Base-by-base conservation (phyloP, 2,113 vertebrate genomes). In the Trematomus loennbergii region DNA sequence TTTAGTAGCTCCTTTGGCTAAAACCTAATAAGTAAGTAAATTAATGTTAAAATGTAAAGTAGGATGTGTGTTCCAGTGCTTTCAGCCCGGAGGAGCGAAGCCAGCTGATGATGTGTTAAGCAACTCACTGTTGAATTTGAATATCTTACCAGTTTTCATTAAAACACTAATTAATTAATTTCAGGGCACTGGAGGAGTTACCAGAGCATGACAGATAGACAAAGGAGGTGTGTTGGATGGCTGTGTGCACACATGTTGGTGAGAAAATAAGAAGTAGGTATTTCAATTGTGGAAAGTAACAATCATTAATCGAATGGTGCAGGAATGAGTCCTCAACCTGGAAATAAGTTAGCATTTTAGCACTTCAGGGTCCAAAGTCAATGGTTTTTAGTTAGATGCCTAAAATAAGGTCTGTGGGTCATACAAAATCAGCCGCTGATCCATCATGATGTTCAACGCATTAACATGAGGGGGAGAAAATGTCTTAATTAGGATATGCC, bases 131-230 rank as follows among this genome's bases (percentile, higher is more conserved):
- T 80, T 86, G 75, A 89, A 91, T 90, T 73, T 90, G 79, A 92
- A 93, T 90, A 89, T 92, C 82, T 89, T 83, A 89, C 68, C 45
- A 85, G 88, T 72, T 85, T 90, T 84, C 75, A 91, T 92, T 92
- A 92, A 94, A 91, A 81, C 50, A 18, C 78, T 91, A 86, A 93
- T 95, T 94, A 84, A 93, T 91, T 94, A 84, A 93, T 91, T 91
- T 90, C 77, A 89, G 78, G 55, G 79, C 67, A 72, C 88, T 88
- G 73, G 80, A 87, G 75, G 89, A 90, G 86, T 90, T 89, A 71
- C 79, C 70, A 48, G 82, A 85, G 87, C 91, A 87, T 91, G 87
- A 87, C 86, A 82, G 66, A 62, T 72, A 61, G 65, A 85, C 81
- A 70, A 75, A 70, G 55, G 40, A 62, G 61, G 54, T 6, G 52